Base-by-base conservation (phyloP, 2,797 vertebrate genomes). In the Pterois miles region DNA sequence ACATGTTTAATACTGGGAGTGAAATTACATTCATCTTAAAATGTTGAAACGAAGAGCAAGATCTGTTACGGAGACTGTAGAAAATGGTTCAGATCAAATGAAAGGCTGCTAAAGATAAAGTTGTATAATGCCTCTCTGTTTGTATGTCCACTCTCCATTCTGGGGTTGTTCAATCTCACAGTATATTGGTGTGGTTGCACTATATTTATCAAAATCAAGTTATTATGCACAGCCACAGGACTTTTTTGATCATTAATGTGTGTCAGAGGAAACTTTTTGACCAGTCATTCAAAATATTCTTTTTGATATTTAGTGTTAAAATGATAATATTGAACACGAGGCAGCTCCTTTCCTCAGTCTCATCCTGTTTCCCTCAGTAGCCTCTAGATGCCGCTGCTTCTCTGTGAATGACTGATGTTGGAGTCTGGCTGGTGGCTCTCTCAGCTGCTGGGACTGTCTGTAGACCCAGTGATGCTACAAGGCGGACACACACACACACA, bases 301-400 rank as follows among this genome's bases (percentile, higher is more conserved):
- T 40, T 54, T 57, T 27, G 31, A 57, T 31, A 0, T 33, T 46
- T 25, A 6, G n/a, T 73, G 5, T 50, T 27, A 7, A 34, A 34
- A 58, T 27, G 38, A 38, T 22, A 53, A 20, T 1, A 63, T 5
- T 18, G n/a, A 34, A 13, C n/a, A 40, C 0, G 1, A 34, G 14
- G n/a, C 38, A n/a, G 6, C 2, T 33, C 11, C 2, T 43, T n/a
- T n/a, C 1, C 22, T 64, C 1, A 59, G 4, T 34, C 8, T 10
- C n/a, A n/a, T n/a, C n/a, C n/a, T 10, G 23, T 25, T 77, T 60
- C 57, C 50, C 13, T 29, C 43, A n/a, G 33, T 31, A 4, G 22
- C 74, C 83, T 85, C 74, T 78, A 83, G 86, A 78, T 78, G 80
- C 50, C 23, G 1, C 86, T 80, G 67, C 20, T 18, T 52, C 40